Base-by-base conservation (phyloP, 2,113 vertebrate genomes). In the Periophthalmus modestus region DNA sequence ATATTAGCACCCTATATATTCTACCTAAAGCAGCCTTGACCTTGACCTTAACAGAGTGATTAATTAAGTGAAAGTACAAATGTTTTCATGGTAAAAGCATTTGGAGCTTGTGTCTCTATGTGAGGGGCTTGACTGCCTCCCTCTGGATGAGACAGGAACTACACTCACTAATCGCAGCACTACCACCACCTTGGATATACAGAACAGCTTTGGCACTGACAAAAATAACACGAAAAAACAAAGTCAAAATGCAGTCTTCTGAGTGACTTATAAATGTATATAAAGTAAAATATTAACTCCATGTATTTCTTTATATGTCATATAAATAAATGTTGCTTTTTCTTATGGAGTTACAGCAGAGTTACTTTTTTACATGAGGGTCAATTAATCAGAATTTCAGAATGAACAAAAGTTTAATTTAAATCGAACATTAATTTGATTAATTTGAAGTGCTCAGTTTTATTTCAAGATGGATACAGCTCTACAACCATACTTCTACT, bases 51-150 rank as follows among this genome's bases (percentile, higher is more conserved):
- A 69, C 24, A 65, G 65, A 78, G 61, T 75, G 73, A 87, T 72
- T 80, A 70, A 87, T 88, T 86, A 84, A 89, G 88, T 88, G 61
- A 82, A 84, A 77, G 79, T 77, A 84, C 77, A 79, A 82, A 86
- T 76, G 61, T 69, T 62, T 83, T 28, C 0, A 43, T 72, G 68
- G 59, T 79, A 69, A 79, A 57, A 76, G 34, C 6, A 7, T 67
- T 21, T 14, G 58, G 67, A 62, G 66, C 72, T 73, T 52, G 68
- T 75, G 73, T 73, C 54, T 52, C 68, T 80, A n/a, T n/a, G 68
- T 58, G 58, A 91, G 87, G 89, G 88, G 78, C 87, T 79, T 83
- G 88, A 91, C 89, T 92, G 92, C 89, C 92, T 92, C 91, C 90
- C 79, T 83, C 89, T 92, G 90, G 90, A 71, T 36, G 81, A 73